A percentile compares a stretch with the other conserved stretches of the same genome.
phyloP scores from a whole-genome alignment of 2,797 vertebrate species.

The Netta rufina region DNA sequence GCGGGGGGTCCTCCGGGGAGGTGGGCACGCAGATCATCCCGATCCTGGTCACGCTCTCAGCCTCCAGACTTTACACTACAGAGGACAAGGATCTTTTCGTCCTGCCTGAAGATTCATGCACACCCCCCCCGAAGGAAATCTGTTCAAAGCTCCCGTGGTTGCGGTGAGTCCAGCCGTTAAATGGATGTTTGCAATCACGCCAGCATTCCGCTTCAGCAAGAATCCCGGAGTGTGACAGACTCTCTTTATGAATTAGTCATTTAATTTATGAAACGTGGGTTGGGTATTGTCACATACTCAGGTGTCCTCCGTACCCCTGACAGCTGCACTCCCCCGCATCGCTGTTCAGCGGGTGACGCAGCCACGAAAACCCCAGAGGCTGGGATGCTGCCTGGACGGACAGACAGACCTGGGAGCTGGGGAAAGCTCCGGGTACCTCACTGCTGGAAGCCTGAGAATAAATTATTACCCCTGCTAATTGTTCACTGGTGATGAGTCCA shows the following conservation, averaged over 20 bases:
- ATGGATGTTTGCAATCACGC: conserved; percentile 61
- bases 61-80: neutral
- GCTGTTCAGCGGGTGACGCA: neutral
- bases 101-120: neutral
- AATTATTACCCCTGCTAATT: neutral
- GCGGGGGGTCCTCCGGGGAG: neutral
- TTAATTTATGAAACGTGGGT: conserved; percentile 57
- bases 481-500: neutral
- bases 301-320: neutral
- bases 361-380: neutral
- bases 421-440: neutral
- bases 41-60: neutral
- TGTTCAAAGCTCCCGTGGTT: neutral
- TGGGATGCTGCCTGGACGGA: neutral
- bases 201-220: conserved; percentile 32
- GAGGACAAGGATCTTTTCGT: conserved; percentile 31
- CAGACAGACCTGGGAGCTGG: neutral
- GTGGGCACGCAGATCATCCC: neutral
- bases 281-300: conserved; percentile 46
- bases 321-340: neutral
- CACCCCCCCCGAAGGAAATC: neutral
- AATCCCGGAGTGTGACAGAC: conserved; percentile 40
- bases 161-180: conserved; percentile 29
- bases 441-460: neutral
- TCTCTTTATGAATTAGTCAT: conserved; percentile 67